Percentiles rank a stretch among this genome's conserved stretches.
phyloP scores from a whole-genome alignment of 2,113 vertebrate species.

The Python bivittatus region DNA sequence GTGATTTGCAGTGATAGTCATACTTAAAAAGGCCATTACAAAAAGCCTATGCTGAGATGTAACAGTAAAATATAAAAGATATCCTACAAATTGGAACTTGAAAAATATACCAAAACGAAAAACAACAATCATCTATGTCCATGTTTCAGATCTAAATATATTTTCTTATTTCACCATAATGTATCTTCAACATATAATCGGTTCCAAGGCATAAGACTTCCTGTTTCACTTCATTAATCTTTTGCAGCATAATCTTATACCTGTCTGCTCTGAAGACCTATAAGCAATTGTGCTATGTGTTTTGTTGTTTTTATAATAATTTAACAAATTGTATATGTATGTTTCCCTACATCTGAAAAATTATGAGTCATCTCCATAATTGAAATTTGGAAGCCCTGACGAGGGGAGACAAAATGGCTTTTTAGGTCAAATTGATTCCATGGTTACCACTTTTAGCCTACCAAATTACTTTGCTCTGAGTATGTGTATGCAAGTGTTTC shows the following conservation, averaged over 20 bases:
- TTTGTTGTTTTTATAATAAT: not conserved
- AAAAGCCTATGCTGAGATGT: not conserved
- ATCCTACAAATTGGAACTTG: not conserved
- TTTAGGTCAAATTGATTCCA: not conserved
- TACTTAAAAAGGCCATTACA: not conserved
- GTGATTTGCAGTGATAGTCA: not conserved
- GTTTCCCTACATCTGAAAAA: not conserved
- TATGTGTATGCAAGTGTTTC: not conserved
- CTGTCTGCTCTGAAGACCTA: not conserved
- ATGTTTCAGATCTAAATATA: not conserved
- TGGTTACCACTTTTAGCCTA: not conserved
- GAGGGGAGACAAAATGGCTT: not conserved
- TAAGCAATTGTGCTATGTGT: not conserved
- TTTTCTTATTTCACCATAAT: not conserved
- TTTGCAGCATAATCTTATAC: not conserved
- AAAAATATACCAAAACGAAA: not conserved
- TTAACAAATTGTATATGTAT: not conserved
- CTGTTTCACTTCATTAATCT: not conserved
- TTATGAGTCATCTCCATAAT: not conserved
- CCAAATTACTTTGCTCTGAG: not conserved
- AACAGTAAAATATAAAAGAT: not conserved
- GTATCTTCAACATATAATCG: not conserved
- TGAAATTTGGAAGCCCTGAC: not conserved
- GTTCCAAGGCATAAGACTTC: not conserved
- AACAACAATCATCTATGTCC: not conserved